Evolutionary conservation across 2,888 invertebrate species (phyloP).

Genomic region (Drosophila mulleri): DNA sequence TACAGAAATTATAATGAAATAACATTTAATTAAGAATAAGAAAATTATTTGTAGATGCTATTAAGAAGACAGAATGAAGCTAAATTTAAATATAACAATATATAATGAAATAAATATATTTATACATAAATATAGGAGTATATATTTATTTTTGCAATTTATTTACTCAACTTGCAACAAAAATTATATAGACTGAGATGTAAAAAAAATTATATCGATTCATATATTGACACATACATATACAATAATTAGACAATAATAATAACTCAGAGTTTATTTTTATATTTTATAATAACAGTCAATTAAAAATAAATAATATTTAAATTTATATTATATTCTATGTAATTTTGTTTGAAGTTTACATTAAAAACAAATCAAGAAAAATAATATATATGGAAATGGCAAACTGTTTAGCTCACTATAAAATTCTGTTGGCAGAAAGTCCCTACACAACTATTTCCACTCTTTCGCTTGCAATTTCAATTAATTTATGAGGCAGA

Average conservation of each 20-base stretch:
- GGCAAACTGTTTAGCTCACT: background rate
- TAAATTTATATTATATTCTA: background rate
- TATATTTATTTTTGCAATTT: no score
- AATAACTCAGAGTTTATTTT: background rate
- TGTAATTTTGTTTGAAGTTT: background rate
- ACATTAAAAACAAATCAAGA: background rate
- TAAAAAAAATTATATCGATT: no score
- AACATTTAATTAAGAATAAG: no score
- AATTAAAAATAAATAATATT: background rate
- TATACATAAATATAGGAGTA: no score
- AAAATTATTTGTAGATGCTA: no score
- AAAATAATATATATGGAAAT: background rate
- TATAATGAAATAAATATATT: no score
- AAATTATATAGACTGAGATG: no score
- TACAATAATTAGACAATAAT: background rate
- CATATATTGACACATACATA: no score
- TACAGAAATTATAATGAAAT: no score
- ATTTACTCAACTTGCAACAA: no score
- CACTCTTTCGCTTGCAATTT: slow-evolving; percentile 3
- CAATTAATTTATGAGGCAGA: slow-evolving; percentile 35
- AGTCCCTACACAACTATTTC: background rate
- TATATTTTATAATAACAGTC: background rate
- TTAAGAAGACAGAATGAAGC: no score
- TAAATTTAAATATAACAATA: no score
- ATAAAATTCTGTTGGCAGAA: background rate